Evolutionary conservation across 2,797 vertebrate species (phyloP).

Genomic region (Podarcis lilfordi): DNA sequence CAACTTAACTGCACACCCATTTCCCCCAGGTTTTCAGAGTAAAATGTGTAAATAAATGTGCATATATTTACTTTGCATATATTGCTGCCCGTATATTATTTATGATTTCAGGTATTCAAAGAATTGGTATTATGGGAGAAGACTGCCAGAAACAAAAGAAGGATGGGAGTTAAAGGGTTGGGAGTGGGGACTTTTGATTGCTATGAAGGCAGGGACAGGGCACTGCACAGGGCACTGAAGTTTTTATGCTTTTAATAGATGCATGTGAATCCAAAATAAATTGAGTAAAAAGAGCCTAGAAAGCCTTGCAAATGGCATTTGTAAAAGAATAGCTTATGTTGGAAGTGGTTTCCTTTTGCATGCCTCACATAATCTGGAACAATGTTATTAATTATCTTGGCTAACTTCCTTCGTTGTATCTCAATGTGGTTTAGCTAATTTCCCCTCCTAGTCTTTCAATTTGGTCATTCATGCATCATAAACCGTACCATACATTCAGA

Average conservation of each 20-base stretch:
- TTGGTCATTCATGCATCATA: constrained; percentile 45
- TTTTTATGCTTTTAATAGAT: neutral
- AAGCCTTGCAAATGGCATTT: neutral
- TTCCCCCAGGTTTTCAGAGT: neutral
- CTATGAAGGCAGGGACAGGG: too few species aligned
- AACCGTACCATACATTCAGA: constrained; percentile 19
- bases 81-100: neutral
- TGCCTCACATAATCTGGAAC: constrained; percentile 35
- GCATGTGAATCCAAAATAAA: neutral
- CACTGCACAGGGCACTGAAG: neutral
- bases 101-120: neutral
- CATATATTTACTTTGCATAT: neutral
- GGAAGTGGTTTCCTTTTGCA: constrained; percentile 11
- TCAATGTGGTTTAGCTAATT: constrained; percentile 38
- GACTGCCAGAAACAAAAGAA: neutral
- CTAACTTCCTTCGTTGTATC: constrained; percentile 44
- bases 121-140: neutral
- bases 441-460: constrained; percentile 35
- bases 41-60: neutral
- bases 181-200: neutral
- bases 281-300: neutral
- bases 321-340: constrained; percentile 24
- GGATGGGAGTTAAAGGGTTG: neutral
- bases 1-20: neutral
- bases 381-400: constrained; percentile 36